phyloP scores from a whole-genome alignment of 2,113 vertebrate species.

The Parotia lawesii region DNA sequence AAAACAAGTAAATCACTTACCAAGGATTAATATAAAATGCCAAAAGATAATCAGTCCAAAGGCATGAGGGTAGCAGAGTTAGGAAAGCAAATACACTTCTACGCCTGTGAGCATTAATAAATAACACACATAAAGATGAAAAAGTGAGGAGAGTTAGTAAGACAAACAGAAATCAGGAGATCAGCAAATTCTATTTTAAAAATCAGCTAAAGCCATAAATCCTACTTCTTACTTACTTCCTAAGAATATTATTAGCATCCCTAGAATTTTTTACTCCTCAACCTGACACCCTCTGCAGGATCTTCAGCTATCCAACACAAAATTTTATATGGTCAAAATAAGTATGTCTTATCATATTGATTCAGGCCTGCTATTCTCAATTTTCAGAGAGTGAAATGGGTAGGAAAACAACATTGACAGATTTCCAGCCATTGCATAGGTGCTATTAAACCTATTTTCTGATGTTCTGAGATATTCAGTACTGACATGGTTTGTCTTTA shows the following conservation, averaged over 20 bases:
- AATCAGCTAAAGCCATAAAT: conserved; percentile 22
- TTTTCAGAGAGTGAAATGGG: not conserved
- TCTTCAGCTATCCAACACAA: not conserved
- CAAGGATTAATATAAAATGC: conserved; percentile 99
- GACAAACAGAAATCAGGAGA: conserved; percentile 68
- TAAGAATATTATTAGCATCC: not conserved
- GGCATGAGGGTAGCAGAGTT: conserved; percentile 98
- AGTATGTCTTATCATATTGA: not conserved
- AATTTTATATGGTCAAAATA: not conserved
- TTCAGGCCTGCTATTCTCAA: not conserved
- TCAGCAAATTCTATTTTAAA: conserved; percentile 45
- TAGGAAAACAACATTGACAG: not conserved
- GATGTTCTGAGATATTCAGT: not conserved
- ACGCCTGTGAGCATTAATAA: conserved; percentile 92
- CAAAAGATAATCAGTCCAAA: conserved; percentile 99
- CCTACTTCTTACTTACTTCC: not conserved
- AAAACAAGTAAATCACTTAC: conserved; percentile 85
- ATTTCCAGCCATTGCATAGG: not conserved
- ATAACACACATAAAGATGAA: conserved; percentile 84
- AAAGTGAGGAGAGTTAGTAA: conserved; percentile 75
- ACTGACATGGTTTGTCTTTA: not conserved
- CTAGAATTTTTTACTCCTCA: not conserved
- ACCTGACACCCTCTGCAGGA: not conserved
- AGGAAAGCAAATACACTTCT: conserved; percentile 99
- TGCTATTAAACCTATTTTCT: not conserved